Evolutionary conservation across 2,113 vertebrate genomes (phyloP).

Genomic region (Oryzias woworae): DNA sequence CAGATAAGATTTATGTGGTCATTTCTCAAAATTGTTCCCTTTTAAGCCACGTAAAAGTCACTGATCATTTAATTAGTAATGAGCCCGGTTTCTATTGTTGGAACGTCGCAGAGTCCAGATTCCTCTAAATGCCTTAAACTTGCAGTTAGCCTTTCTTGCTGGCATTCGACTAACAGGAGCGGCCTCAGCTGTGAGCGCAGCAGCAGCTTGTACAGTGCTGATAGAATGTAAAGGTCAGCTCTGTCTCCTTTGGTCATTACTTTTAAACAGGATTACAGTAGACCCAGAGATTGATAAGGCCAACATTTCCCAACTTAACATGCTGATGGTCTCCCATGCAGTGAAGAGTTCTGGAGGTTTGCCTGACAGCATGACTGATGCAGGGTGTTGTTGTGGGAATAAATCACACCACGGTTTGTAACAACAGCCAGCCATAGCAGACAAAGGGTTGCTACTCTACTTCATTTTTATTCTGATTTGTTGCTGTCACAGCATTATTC

Average conservation of each 20-base stretch:
- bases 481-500: neutral
- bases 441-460: constrained; percentile 1
- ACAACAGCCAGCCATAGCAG: constrained; percentile 14
- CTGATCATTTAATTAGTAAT: constrained; percentile 46
- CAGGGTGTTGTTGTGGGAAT: constrained; percentile 47
- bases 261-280: constrained; percentile 22
- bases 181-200: constrained; percentile 18
- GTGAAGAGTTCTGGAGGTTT: constrained; percentile 37
- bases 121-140: constrained; percentile 18
- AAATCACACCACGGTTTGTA: constrained; percentile 19
- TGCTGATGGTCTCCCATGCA: constrained; percentile 39
- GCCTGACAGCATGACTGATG: constrained; percentile 57
- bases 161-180: constrained; percentile 24
- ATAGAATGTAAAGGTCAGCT: constrained; percentile 64
- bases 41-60: constrained; percentile 10
- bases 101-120: constrained; percentile 10
- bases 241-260: constrained; percentile 42
- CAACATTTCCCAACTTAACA: constrained; percentile 33
- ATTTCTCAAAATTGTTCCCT: constrained; percentile 13
- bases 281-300: constrained; percentile 32
- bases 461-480: neutral
- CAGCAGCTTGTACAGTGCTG: constrained; percentile 36
- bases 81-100: constrained; percentile 19
- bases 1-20: constrained; percentile 40
- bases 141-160: constrained; percentile 22